These are phyloP conservation scores for Nymphalis urticae DNA, from an alignment of 2,888 invertebrate genomes.

Conservation along the genomic window DNA sequence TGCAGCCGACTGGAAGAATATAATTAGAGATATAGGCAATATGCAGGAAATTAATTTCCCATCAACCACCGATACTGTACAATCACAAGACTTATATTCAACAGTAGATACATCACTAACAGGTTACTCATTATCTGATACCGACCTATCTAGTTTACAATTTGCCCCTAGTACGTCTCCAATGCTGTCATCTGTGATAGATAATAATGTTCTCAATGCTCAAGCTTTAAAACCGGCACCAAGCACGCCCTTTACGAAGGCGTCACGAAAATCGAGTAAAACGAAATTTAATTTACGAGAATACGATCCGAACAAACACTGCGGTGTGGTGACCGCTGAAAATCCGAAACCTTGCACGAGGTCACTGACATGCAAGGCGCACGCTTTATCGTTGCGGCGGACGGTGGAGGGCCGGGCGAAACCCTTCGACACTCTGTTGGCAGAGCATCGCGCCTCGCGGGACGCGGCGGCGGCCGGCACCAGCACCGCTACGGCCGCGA, in stretches of 20 bases:
- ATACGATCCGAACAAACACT: constrained; percentile 91
- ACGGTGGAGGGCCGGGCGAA: constrained; percentile 87
- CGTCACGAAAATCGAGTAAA: constrained; percentile 64
- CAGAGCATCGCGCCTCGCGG: constrained; percentile 86
- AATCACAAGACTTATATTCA: constrained; percentile 62
- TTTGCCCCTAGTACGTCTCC: constrained; percentile 68
- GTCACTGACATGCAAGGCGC: constrained; percentile 87
- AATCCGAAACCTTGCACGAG: constrained; percentile 88
- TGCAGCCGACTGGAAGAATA: constrained; percentile 77
- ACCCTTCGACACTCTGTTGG: constrained; percentile 87
- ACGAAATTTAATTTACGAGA: constrained; percentile 82
- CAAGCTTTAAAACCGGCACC: constrained; percentile 54
- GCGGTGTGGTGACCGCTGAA: constrained; percentile 87
- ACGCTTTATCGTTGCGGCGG: constrained; percentile 85
- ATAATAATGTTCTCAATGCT: constrained; percentile 49
- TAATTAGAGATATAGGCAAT: constrained; percentile 75
- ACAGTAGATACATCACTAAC: constrained; percentile 55
- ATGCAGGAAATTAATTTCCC: constrained; percentile 75
- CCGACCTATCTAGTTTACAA: constrained; percentile 63
- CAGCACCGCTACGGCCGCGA: constrained; percentile 34
- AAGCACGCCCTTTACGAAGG: constrained; percentile 56
- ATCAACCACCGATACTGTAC: constrained; percentile 59
- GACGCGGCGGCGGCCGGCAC: constrained; percentile 62
- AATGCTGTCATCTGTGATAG: constrained; percentile 57
- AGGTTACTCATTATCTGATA: constrained; percentile 60